Evolutionary conservation across 2,888 invertebrate species (phyloP).

Genomic region (Catocala sponsa): DNA sequence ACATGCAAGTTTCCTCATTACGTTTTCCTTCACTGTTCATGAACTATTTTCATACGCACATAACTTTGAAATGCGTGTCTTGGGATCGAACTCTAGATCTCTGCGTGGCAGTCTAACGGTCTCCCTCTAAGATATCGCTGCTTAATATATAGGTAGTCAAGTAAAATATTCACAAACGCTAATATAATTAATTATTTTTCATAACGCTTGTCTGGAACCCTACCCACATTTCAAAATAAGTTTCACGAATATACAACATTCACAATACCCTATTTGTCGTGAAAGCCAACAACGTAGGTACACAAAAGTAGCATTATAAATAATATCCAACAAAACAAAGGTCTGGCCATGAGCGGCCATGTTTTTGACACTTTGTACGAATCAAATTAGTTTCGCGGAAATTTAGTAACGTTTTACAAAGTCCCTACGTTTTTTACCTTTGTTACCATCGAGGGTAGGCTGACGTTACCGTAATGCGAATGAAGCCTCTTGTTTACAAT

Average conservation of each 20-base stretch:
- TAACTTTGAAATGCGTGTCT: no score
- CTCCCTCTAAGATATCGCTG: no score
- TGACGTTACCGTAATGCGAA: slow-evolving; percentile 12
- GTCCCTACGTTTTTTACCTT: slow-evolving; percentile 45
- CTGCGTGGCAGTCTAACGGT: no score
- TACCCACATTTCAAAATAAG: slow-evolving; percentile 23
- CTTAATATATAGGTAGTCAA: no score
- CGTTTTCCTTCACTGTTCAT: no score
- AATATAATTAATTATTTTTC: not conserved
- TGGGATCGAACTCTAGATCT: no score
- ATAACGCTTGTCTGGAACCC: slow-evolving; percentile 3
- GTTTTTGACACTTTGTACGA: slow-evolving; percentile 64
- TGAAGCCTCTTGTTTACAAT: slow-evolving; percentile 19
- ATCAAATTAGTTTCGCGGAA: slow-evolving; percentile 61
- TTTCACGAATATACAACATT: slow-evolving; percentile 28
- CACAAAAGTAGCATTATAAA: slow-evolving; percentile 63
- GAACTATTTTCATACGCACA: no score
- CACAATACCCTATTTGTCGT: slow-evolving; percentile 35
- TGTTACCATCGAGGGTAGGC: slow-evolving; percentile 31
- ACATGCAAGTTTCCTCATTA: no score
- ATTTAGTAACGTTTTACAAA: slow-evolving; percentile 48
- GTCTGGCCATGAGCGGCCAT: slow-evolving; percentile 48
- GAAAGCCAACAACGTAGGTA: slow-evolving; percentile 37
- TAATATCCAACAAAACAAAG: slow-evolving; percentile 62
- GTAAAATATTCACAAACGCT: no score